Conservation (phyloP, 2,797 vertebrate species). For the Hypotaenidia philippensis region DNA sequence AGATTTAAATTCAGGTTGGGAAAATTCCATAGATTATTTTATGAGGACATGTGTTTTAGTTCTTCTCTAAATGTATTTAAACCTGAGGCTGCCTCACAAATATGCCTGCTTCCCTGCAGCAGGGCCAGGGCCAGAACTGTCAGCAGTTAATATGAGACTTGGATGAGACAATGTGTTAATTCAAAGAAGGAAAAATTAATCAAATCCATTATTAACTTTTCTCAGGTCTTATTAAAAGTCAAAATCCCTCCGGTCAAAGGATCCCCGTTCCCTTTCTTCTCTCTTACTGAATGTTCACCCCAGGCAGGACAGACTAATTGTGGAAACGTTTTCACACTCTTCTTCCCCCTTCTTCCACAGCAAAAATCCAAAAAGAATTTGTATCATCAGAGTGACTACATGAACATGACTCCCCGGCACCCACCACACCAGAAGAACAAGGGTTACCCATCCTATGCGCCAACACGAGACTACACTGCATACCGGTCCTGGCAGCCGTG, state of each 20-base stretch:
- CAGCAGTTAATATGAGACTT: not conserved
- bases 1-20: not conserved
- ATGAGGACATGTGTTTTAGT: not conserved
- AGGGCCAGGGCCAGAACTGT: not conserved
- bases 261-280: not conserved
- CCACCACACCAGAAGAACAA: constrained; percentile 71
- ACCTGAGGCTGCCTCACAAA: not conserved
- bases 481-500: constrained; percentile 80
- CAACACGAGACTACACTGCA: constrained; percentile 72
- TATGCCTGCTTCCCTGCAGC: not conserved
- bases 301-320: not conserved
- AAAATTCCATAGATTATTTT: constrained; percentile 21
- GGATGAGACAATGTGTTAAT: not conserved
- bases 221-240: not conserved
- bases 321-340: not conserved
- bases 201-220: not conserved
- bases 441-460: constrained; percentile 75
- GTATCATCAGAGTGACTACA: constrained; percentile 82
- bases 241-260: not conserved
- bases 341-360: constrained; percentile 57
- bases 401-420: constrained; percentile 82
- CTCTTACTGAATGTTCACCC: not conserved
- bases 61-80: not conserved
- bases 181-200: not conserved
- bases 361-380: constrained; percentile 69